Percentiles rank a stretch among this genome's conserved stretches.
These are phyloP conservation scores for Sardinella longiceps DNA, from an alignment of 2,797 vertebrate species.

Conservation along the genomic window DNA sequence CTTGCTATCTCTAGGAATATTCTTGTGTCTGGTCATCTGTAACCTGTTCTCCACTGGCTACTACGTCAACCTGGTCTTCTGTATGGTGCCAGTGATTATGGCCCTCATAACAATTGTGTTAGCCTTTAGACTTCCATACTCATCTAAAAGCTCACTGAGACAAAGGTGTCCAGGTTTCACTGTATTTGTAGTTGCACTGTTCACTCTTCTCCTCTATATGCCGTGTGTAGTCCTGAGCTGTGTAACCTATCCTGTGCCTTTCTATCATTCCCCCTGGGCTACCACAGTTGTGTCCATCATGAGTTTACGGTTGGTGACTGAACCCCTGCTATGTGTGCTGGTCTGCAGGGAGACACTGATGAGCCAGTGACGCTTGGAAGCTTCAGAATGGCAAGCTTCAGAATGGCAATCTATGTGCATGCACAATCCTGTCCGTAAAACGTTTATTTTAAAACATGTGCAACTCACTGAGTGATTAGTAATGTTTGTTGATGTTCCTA, in stretches of 20 bases:
- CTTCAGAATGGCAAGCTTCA: no score
- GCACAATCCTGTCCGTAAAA: no score
- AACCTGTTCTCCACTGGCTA: neutral
- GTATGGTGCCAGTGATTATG: neutral
- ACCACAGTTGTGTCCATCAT: neutral
- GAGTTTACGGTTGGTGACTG: neutral
- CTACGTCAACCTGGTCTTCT: neutral
- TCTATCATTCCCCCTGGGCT: neutral
- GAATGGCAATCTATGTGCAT: no score
- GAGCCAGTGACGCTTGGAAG: neutral
- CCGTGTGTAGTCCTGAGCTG: neutral
- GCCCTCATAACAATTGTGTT: neutral
- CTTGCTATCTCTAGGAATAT: neutral
- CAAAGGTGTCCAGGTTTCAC: neutral
- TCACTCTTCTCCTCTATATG: neutral
- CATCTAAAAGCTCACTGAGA: neutral
- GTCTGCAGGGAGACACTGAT: neutral
- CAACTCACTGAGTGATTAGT: no score
- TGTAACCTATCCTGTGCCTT: neutral
- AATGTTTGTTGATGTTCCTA: no score
- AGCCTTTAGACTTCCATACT: neutral
- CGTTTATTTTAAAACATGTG: no score
- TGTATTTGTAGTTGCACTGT: neutral
- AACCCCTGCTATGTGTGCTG: constrained; percentile 5
- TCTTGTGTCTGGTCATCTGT: neutral